Conservation (phyloP, 2,113 vertebrate genomes). For the Xenus cinereus region DNA sequence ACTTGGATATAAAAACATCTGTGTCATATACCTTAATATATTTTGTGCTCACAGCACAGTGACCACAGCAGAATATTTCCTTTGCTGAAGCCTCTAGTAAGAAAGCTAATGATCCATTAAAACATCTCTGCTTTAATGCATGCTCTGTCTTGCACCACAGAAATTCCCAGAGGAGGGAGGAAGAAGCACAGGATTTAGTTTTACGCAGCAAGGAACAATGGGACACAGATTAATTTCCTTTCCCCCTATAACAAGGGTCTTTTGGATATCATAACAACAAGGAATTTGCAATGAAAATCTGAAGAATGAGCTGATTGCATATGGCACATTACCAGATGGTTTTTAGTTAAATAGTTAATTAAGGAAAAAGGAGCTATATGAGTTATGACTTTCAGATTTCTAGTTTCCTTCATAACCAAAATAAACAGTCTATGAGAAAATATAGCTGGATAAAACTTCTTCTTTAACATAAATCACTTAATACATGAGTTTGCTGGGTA, state of each 20-base stretch:
- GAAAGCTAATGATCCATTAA: not conserved
- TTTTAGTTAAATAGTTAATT: constrained; percentile 29
- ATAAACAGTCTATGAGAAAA: not conserved
- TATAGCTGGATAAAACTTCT: not conserved
- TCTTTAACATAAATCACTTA: not conserved
- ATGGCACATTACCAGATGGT: not conserved
- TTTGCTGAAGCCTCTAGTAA: not conserved
- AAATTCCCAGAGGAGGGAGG: not conserved
- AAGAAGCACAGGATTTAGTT: constrained; percentile 12
- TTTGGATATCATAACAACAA: not conserved
- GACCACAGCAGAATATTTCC: constrained; percentile 12
- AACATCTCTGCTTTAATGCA: not conserved
- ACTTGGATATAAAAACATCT: not conserved
- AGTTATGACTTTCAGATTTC: not conserved
- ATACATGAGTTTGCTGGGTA: not conserved
- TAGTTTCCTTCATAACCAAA: not conserved
- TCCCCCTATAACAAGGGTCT: not conserved
- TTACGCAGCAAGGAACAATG: not conserved
- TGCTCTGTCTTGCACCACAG: not conserved
- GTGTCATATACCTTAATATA: not conserved
- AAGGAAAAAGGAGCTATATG: not conserved
- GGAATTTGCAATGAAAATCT: not conserved
- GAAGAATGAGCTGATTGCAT: not conserved
- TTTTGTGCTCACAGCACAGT: not conserved
- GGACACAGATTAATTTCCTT: not conserved